These are phyloP conservation scores for Myotis davidii DNA, from an alignment of 2,113 vertebrate genomes.

Conservation along the genomic window DNA sequence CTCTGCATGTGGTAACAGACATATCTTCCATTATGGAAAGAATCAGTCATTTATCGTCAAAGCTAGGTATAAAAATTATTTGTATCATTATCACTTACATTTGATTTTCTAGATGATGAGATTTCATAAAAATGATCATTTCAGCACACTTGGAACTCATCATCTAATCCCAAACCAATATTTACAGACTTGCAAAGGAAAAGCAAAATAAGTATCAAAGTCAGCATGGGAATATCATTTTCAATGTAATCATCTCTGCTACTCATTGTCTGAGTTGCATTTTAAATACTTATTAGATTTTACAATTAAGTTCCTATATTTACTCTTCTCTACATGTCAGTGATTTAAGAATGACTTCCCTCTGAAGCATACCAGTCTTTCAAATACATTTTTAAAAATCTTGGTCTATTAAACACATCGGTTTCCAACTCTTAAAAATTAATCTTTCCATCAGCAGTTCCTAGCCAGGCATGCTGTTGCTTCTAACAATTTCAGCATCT, in stretches of 20 bases:
- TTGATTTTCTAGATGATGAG: neutral
- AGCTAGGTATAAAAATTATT: neutral
- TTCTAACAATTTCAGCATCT: slow-evolving; percentile 17
- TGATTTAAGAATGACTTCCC: slow-evolving; percentile 46
- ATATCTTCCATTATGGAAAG: neutral
- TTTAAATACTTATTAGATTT: slow-evolving; percentile 46
- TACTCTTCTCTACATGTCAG: slow-evolving; percentile 33
- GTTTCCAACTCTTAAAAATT: slow-evolving; percentile 22
- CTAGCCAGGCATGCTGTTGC: neutral
- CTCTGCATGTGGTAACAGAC: neutral
- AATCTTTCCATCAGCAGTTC: slow-evolving; percentile 37
- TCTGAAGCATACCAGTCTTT: slow-evolving; percentile 20
- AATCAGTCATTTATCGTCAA: neutral
- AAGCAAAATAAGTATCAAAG: neutral
- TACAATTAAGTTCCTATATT: slow-evolving; percentile 21
- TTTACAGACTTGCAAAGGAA: slow-evolving; percentile 1
- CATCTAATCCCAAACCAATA: slow-evolving; percentile 54
- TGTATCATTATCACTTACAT: neutral
- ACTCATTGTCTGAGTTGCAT: neutral
- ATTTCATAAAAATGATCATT: slow-evolving; percentile 23
- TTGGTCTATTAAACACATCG: slow-evolving; percentile 23
- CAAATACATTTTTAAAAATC: slow-evolving; percentile 17
- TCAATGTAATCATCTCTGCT: neutral
- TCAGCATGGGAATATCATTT: neutral
- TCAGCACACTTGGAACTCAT: neutral